Evolutionary conservation across 2,113 vertebrate species (phyloP).

Genomic region (Solea solea): DNA sequence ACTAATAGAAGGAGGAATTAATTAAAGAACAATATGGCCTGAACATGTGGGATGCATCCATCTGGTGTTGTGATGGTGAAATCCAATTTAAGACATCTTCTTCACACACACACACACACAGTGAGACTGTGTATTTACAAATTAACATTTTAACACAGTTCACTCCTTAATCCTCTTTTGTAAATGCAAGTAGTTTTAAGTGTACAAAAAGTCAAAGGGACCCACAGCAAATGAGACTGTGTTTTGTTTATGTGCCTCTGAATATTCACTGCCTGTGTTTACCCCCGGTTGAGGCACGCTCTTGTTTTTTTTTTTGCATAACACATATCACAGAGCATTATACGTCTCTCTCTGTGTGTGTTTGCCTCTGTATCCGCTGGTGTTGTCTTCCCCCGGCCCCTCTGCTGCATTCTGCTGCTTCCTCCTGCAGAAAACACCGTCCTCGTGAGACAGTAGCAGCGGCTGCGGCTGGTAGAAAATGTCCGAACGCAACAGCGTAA

Average conservation of each 20-base stretch:
- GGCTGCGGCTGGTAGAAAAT: slow-evolving; percentile 72
- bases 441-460: slow-evolving; percentile 66
- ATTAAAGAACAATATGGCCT: no score
- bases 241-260: slow-evolving; percentile 5
- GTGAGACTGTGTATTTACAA: neutral
- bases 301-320: slow-evolving; percentile 38
- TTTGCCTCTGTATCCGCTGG: slow-evolving; percentile 36
- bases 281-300: neutral
- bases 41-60: no score
- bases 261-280: slow-evolving; percentile 26
- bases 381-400: slow-evolving; percentile 40
- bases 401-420: slow-evolving; percentile 41
- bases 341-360: slow-evolving; percentile 30
- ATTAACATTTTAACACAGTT: slow-evolving; percentile 2
- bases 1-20: no score
- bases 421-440: slow-evolving; percentile 48
- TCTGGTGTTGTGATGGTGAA: neutral
- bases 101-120: neutral
- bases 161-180: neutral
- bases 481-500: slow-evolving; percentile 74
- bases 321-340: slow-evolving; percentile 24
- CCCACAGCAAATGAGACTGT: slow-evolving; percentile 1
- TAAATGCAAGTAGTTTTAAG: slow-evolving; percentile 5
- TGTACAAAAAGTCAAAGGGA: neutral
- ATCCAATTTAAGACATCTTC: no score